Percentiles rank a stretch among this genome's conserved stretches.
phyloP scores from a whole-genome alignment of 1,140 invertebrate species.

The Bombus balteatus region DNA sequence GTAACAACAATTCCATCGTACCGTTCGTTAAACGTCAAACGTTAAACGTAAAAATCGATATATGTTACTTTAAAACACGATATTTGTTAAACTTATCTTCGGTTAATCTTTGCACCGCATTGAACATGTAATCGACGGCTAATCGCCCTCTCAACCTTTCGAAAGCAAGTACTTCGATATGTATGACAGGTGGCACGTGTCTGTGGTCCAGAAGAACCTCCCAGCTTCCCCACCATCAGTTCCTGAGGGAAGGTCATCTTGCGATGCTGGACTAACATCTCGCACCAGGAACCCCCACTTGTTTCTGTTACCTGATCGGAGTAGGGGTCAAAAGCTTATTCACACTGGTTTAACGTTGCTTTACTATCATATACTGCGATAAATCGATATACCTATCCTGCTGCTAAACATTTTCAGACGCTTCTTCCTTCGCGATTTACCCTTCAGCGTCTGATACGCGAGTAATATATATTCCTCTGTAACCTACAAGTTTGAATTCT shows the following conservation, averaged over 20 bases:
- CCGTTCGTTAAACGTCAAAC: background rate
- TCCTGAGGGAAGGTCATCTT: slow-evolving; percentile 64
- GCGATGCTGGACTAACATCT: slow-evolving; percentile 60
- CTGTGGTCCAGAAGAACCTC: slow-evolving; percentile 71
- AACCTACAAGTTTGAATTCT: background rate
- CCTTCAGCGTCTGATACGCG: background rate
- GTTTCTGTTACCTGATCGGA: slow-evolving; percentile 48
- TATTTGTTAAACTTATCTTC: background rate
- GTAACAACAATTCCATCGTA: background rate
- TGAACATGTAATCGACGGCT: slow-evolving; percentile 55
- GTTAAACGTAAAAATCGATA: background rate
- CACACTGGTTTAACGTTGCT: slow-evolving; percentile 55
- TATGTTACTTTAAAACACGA: background rate
- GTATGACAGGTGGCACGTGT: slow-evolving; percentile 75
- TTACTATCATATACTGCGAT: slow-evolving; percentile 44
- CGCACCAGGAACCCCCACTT: slow-evolving; percentile 53
- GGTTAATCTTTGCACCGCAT: slow-evolving; percentile 26
- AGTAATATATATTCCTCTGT: background rate
- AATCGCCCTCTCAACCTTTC: slow-evolving; percentile 65
- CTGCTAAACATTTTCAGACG: background rate
- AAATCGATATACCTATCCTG: slow-evolving; percentile 44
- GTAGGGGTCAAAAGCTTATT: slow-evolving; percentile 63
- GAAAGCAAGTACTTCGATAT: slow-evolving; percentile 70
- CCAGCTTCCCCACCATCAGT: slow-evolving; percentile 63
- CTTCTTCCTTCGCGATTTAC: background rate